Base-by-base conservation (phyloP, 2,888 invertebrate species). In the Clusia tigrina region DNA sequence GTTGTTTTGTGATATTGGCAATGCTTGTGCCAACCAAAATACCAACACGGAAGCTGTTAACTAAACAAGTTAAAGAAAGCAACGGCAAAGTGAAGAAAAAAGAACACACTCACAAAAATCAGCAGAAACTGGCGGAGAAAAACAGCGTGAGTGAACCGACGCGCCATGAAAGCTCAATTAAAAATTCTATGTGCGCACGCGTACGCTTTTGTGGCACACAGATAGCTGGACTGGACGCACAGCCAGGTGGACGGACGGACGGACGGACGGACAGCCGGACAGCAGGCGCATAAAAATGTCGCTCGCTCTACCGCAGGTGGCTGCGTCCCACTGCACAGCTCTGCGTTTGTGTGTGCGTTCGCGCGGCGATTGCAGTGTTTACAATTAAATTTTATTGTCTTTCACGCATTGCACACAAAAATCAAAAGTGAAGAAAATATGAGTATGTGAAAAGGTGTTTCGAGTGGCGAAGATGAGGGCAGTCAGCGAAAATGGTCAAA, bases 101-200 rank as follows among this genome's bases (percentile, higher is more conserved):
- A 20, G 48, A 48, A 48, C 42, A n/a, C n/a, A n/a, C n/a, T n/a
- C n/a, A n/a, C n/a, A n/a, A n/a, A n/a, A n/a, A n/a, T n/a, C n/a
- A n/a, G n/a, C n/a, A n/a, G n/a, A n/a, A n/a, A n/a, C n/a, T n/a
- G n/a, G 18, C 48, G n/a, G 18, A 48, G 22, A 18, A 48, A 48
- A 18, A 22, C 48, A 15, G 48, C 48, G 48, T 20, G 20, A 48
- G 32, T 12, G 32, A 32, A 23, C 2, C 18, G 22, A 22, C 56
- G 24, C 52, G 20, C 24, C 17, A 32, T 38, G 25, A 15, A 57
- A 68, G 67, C 69, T 72, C 70, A 77, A 75, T 77, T 75, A 76
- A 76, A 76, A 72, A 75, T 75, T 75, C 78, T 77, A 74, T 65
- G 59, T 73, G 74, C 74, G 72, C 70, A 67, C 56, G 58, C 48